Evolutionary conservation across 92 coral and sea anemone genomes (phyloP).

Genomic region (Diadumene lineata): DNA sequence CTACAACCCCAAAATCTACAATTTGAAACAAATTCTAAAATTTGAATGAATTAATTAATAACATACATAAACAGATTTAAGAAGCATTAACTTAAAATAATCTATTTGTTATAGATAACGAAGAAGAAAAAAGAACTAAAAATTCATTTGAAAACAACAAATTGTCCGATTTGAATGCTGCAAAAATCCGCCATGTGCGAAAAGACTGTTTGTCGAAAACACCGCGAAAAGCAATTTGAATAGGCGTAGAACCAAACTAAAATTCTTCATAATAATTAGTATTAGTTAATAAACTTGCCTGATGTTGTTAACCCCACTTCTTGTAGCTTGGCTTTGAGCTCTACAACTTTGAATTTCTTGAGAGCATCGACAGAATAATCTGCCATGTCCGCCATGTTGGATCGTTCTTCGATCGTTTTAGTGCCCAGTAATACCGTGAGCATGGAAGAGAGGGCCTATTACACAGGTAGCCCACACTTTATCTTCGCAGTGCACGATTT

Average conservation of each 20-base stretch:
- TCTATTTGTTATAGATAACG: too few species aligned
- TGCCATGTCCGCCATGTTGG: conserved; percentile 85
- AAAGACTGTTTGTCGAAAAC: neutral
- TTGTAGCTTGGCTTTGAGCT: conserved; percentile 75
- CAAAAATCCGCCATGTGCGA: neutral
- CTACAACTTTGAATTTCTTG: conserved; percentile 88
- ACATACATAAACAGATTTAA: too few species aligned
- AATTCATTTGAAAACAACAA: neutral
- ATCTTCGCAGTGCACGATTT: too few species aligned
- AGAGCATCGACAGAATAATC: conserved; percentile 61
- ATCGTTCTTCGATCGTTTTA: conserved; percentile 28
- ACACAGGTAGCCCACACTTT: neutral
- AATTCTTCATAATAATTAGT: neutral
- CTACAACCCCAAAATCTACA: too few species aligned
- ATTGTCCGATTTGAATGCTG: neutral
- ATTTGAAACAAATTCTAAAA: too few species aligned
- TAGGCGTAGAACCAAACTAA: neutral
- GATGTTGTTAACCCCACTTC: conserved; percentile 82
- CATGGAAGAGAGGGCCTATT: conserved; percentile 8
- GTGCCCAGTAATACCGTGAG: conserved; percentile 17
- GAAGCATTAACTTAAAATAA: too few species aligned
- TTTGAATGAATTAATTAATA: too few species aligned
- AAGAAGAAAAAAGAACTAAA: neutral
- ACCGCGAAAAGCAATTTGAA: neutral
- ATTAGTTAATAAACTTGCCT: conserved; percentile 44